These are phyloP conservation scores for Ischnura elegans DNA, from an alignment of 2,888 invertebrate species.

Conservation along the genomic window DNA sequence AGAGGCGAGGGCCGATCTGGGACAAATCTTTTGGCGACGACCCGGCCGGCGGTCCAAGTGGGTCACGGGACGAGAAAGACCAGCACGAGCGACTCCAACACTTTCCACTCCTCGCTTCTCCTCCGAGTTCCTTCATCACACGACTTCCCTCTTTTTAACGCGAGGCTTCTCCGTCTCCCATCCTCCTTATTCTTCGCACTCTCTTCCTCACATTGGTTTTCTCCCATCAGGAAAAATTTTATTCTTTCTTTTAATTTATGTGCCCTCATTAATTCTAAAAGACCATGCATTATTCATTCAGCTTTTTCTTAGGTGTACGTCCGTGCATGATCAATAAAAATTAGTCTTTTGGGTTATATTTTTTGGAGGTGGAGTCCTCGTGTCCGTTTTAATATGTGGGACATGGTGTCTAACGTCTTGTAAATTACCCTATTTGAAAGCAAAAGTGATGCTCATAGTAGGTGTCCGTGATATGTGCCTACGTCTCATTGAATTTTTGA, in stretches of 20 bases:
- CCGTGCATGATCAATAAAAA: neutral
- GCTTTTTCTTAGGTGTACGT: neutral
- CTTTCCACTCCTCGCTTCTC: neutral
- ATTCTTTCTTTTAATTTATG: neutral
- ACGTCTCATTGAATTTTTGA: no score
- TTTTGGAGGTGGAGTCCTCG: neutral
- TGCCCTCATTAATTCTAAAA: neutral
- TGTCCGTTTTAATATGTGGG: neutral
- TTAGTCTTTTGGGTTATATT: neutral
- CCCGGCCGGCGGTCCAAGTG: constrained; percentile 4
- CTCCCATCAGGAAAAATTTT: neutral
- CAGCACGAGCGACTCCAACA: neutral
- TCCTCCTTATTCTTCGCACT: neutral
- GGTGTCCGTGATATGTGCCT: no score
- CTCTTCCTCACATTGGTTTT: neutral
- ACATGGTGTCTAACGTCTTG: neutral
- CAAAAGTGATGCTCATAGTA: no score
- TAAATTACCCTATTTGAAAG: no score
- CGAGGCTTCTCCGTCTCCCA: neutral
- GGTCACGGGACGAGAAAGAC: neutral
- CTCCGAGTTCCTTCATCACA: neutral
- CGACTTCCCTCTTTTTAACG: neutral
- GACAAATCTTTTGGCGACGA: neutral
- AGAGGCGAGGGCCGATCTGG: neutral
- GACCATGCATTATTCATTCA: neutral